phyloP scores from a whole-genome alignment of 2,888 invertebrate species.

The Tenthredo notha region DNA sequence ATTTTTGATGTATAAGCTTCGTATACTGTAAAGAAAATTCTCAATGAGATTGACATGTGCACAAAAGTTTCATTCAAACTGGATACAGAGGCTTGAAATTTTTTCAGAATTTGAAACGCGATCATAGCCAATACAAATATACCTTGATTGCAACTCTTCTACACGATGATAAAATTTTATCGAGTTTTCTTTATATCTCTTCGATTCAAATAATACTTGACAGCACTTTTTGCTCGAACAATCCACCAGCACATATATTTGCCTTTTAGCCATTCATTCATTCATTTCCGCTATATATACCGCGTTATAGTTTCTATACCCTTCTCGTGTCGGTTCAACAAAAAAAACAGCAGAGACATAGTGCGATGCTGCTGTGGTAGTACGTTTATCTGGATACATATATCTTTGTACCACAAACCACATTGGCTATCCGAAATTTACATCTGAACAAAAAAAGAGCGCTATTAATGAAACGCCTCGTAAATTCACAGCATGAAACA shows the following conservation, averaged over 20 bases:
- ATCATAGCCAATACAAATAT: not conserved
- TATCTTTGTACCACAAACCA: not conserved
- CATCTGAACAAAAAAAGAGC: constrained; percentile 2
- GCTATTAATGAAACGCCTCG: not conserved
- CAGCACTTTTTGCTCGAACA: not conserved
- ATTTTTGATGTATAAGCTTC: not conserved
- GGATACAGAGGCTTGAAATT: not conserved
- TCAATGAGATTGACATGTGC: not conserved
- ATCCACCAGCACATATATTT: not conserved
- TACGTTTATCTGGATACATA: not conserved
- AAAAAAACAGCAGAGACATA: not conserved
- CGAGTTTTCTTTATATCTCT: not conserved
- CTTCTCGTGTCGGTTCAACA: not conserved
- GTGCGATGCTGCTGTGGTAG: not conserved
- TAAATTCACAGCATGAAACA: constrained; percentile 11
- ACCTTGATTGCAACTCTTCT: not conserved
- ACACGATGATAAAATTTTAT: not conserved
- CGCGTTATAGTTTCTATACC: not conserved
- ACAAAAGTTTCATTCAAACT: not conserved
- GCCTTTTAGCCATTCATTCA: not conserved
- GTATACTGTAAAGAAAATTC: not conserved
- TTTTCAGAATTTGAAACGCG: not conserved
- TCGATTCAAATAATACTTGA: not conserved
- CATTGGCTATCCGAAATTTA: not conserved
- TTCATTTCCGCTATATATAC: not conserved